phyloP scores from a whole-genome alignment of 1,140 invertebrate genomes.

The silkworm (Bombyx mori) region ASM3026992v2 NC_085110.1:8011001-8011500 shows the following conservation, averaged over 20 bases:
- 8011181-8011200: neutral
- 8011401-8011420: too few relatives aligned
- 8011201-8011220: neutral
- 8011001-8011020: constrained; percentile 2
- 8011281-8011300: neutral
- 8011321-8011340: neutral
- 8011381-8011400: too few relatives aligned
- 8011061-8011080: constrained; percentile 31
- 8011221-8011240: neutral
- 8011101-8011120: constrained; percentile 22
- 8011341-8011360: too few relatives aligned
- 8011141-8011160: constrained; percentile 22
- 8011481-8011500: neutral
- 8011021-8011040: constrained; percentile 16
- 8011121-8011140: constrained; percentile 19
- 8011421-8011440: too few relatives aligned
- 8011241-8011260: neutral
- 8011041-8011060: constrained; percentile 16
- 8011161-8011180: neutral
- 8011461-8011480: too few relatives aligned
- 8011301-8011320: neutral
- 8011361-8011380: too few relatives aligned
- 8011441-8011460: too few relatives aligned
- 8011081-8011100: constrained; percentile 8
- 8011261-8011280: neutral